Percentiles rank a stretch among this genome's conserved stretches.
These are phyloP conservation scores for Clarias macrocephalus DNA, from an alignment of 2,113 vertebrate genomes.

Conservation along the genomic window DNA sequence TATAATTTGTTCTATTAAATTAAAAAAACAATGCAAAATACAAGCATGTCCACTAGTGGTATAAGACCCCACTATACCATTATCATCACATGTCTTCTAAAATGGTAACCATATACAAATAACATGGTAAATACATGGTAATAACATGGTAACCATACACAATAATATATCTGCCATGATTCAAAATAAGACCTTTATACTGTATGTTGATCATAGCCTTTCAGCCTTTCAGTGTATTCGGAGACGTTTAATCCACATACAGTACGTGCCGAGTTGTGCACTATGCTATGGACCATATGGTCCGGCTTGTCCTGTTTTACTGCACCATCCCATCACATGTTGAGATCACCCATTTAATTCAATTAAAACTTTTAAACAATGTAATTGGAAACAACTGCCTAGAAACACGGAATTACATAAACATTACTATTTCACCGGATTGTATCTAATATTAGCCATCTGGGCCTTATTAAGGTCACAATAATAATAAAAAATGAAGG, in stretches of 20 bases:
- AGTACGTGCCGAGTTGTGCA: conserved; percentile 15
- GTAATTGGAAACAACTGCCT: conserved; percentile 62
- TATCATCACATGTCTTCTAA: not conserved
- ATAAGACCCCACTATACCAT: not conserved
- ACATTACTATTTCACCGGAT: conserved; percentile 57
- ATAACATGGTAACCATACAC: not conserved
- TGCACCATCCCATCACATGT: conserved; percentile 38
- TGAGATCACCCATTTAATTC: conserved; percentile 61
- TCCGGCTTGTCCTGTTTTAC: conserved; percentile 30
- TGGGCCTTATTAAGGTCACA: conserved; percentile 54
- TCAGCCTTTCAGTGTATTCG: not conserved
- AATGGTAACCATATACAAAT: too few species aligned
- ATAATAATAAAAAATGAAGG: conserved; percentile 49
- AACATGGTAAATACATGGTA: too few species aligned
- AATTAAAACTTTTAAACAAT: conserved; percentile 63
- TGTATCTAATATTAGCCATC: conserved; percentile 64
- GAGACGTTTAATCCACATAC: conserved; percentile 9
- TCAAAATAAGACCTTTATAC: not conserved
- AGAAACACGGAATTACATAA: conserved; percentile 55
- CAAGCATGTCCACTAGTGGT: not conserved
- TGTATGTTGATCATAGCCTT: conserved; percentile 4
- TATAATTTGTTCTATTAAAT: not conserved
- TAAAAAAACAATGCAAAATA: not conserved
- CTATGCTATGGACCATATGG: conserved; percentile 14
- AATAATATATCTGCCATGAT: not conserved